Evolutionary conservation across 2,888 invertebrate genomes (phyloP), one percentile per base, ranked within the genome.

Genomic region (Tenthredo scrophulariae): DNA sequence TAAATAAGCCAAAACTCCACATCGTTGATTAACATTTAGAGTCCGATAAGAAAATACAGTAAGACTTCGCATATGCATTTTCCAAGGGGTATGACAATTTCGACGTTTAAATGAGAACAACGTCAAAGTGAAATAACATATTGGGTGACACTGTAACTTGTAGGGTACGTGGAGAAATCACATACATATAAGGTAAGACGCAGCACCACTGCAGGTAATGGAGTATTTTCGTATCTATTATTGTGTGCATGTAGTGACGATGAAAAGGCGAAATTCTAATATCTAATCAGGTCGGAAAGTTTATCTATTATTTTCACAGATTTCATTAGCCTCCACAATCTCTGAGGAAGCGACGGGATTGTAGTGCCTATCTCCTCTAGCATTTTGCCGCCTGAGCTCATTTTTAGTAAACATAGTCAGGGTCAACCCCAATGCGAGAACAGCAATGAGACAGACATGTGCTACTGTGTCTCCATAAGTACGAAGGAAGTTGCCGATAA

Each of bases 391-490:
- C 9, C 80, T 50, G 1, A 80, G 80, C 18, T 80, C 80, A 22
- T n/a, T 58, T 80, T 80, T 80, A n/a, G 33, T 80, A 3, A 80
- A 65, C 1, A 65, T 15, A 26, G 62, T 22, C 33, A 80, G 9
- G 10, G 22, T 62, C 29, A 40, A 50, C 5, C 62, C 80, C 0
- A 62, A 1, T 3, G 26, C 40, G 1, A 80, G 62, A 62, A 37
- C 13, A 33, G 40, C 40, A 18, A 3, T 15, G 1, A 80, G 13
- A 62, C n/a, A 80, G 0, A 15, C 26, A 7, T 62, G 40, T 22
- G 62, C 80, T 26, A 62, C 62, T 29, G 26, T 62, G 22, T 80
- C 80, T 22, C 80, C 80, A 58, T 65, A 80, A 22, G 26, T 37
- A 5, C 29, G 15, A 22, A 80, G 10, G 40, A 80, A n/a, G 2